Evolutionary conservation across 2,888 invertebrate species (phyloP).

Genomic region (Scaptomyza parva): DNA sequence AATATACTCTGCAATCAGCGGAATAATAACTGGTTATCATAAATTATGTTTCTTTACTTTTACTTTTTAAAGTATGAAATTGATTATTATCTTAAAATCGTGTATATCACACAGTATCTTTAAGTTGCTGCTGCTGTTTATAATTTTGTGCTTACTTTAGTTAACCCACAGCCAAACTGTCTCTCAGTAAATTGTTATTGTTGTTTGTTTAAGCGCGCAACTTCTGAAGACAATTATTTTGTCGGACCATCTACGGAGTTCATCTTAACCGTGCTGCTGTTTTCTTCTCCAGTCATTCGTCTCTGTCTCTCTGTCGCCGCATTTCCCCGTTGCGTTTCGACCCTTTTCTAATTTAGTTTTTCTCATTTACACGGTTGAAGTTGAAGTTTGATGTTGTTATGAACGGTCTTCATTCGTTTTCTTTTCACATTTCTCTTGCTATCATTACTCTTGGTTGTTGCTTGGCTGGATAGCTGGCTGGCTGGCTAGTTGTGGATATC

Average conservation of each 20-base stretch:
- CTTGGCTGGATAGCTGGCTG: too few relatives aligned
- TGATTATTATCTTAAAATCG: not conserved
- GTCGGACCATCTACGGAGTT: conserved; percentile 39
- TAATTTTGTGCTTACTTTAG: conserved; percentile 16
- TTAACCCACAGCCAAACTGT: conserved; percentile 3
- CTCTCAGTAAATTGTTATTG: conserved; percentile 14
- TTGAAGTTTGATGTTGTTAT: conserved; percentile 67
- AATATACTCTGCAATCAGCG: not conserved
- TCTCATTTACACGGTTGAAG: conserved; percentile 64
- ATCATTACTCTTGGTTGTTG: conserved; percentile 10
- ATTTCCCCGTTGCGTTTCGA: conserved; percentile 20
- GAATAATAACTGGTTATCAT: not conserved
- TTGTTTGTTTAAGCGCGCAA: conserved; percentile 27
- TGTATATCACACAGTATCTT: not conserved
- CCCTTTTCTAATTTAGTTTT: conserved; percentile 70
- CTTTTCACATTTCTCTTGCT: conserved; percentile 21
- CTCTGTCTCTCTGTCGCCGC: conserved; percentile 74
- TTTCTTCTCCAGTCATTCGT: conserved; percentile 72
- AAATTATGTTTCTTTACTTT: not conserved
- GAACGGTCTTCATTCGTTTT: conserved; percentile 35
- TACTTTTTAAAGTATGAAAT: not conserved
- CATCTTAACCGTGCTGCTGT: conserved; percentile 14
- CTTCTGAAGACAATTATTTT: conserved; percentile 68
- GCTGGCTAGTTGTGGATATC: conserved; percentile 30
- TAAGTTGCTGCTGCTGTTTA: conserved; percentile 1